Evolutionary conservation across 2,888 invertebrate species (phyloP).

Genomic region (Lampropteryx suffumata): DNA sequence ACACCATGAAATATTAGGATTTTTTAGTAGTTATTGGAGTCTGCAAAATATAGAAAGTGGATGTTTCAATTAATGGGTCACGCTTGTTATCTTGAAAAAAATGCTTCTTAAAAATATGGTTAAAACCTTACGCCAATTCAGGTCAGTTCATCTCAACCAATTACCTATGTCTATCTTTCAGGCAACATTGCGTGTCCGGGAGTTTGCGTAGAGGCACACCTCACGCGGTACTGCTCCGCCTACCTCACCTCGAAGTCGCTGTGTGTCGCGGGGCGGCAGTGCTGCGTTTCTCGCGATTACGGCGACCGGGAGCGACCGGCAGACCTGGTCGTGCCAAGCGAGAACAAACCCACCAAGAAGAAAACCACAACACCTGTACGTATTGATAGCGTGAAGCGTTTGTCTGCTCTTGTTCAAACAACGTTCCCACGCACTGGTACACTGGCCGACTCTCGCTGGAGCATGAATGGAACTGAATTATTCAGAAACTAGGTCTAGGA

Average conservation of each 20-base stretch:
- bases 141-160: no score
- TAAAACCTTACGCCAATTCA: no score
- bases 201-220: slow-evolving; percentile 91
- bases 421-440: no score
- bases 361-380: slow-evolving; percentile 59
- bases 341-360: slow-evolving; percentile 70
- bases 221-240: slow-evolving; percentile 94
- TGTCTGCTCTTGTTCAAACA: no score
- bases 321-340: slow-evolving; percentile 87
- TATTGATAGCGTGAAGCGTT: not conserved
- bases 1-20: slow-evolving; percentile 66
- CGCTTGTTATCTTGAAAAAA: no score
- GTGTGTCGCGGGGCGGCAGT: slow-evolving; percentile 89
- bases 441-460: no score
- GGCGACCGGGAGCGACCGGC: slow-evolving; percentile 87
- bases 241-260: slow-evolving; percentile 88
- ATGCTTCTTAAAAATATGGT: no score
- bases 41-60: no score
- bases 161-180: slow-evolving; percentile 39
- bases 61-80: no score
- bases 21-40: slow-evolving; percentile 11
- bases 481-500: no score
- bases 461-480: no score
- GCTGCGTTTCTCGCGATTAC: slow-evolving; percentile 92
- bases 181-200: slow-evolving; percentile 87